Evolutionary conservation across 2,888 invertebrate species (phyloP).

Genomic region (Drosophila pseudotalamancana): DNA sequence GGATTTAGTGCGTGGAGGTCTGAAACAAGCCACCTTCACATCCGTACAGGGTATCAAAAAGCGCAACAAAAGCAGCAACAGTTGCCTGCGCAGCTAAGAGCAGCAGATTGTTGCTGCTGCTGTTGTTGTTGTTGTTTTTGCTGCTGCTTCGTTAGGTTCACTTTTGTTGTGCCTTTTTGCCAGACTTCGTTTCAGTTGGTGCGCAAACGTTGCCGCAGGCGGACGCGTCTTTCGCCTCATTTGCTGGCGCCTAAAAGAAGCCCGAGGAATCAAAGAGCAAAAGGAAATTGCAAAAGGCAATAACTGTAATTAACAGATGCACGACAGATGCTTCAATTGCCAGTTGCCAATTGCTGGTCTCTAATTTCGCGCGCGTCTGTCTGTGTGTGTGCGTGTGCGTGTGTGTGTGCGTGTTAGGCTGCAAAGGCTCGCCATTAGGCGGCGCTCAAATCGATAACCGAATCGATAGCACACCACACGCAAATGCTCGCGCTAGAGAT

Average conservation of each 20-base stretch:
- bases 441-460: constrained; percentile 46
- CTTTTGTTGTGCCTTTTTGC: constrained; percentile 2
- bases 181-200: constrained; percentile 49
- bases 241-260: neutral
- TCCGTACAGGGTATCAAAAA: neutral
- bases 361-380: neutral
- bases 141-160: neutral
- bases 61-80: constrained; percentile 13
- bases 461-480: constrained; percentile 55
- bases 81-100: constrained; percentile 20
- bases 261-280: neutral
- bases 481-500: constrained; percentile 32
- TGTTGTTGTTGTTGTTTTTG: constrained; percentile 10
- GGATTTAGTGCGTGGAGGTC: neutral
- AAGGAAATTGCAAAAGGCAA: constrained; percentile 5
- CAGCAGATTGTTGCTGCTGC: constrained; percentile 18
- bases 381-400: neutral
- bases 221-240: constrained; percentile 42
- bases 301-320: constrained; percentile 25
- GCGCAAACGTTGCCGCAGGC: constrained; percentile 53
- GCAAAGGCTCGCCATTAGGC: constrained; percentile 37
- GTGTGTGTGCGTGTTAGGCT: neutral
- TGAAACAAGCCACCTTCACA: neutral
- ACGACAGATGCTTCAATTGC: constrained; percentile 3
- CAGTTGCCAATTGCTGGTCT: neutral